Percentiles rank a stretch among this genome's conserved stretches.
phyloP scores from a whole-genome alignment of 2,797 vertebrate species.

The Scarus forsteni region DNA sequence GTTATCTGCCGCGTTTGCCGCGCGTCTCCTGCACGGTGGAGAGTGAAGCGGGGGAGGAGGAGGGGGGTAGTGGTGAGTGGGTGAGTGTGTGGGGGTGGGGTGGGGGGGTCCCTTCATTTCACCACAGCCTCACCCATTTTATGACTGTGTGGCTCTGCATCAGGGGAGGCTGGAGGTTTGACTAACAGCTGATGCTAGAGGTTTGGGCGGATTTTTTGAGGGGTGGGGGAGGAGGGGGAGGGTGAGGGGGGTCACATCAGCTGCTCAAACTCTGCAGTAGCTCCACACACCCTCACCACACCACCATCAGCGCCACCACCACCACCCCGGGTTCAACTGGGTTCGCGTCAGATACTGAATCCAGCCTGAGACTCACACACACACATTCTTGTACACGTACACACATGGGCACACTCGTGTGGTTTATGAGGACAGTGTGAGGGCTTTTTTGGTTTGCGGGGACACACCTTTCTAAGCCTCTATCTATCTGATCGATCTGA shows the following conservation, averaged over 20 bases:
- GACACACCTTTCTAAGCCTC: too few relatives aligned
- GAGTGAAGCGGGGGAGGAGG: background rate
- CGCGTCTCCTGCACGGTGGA: slow-evolving; percentile 16
- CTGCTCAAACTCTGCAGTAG: slow-evolving; percentile 65
- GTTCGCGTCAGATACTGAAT: slow-evolving; percentile 37
- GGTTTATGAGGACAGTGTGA: too few relatives aligned
- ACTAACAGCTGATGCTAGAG: slow-evolving; percentile 46
- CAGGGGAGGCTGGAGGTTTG: slow-evolving; percentile 18
- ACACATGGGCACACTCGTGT: background rate
- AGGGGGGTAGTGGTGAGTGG: too few relatives aligned
- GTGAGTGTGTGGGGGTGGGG: background rate
- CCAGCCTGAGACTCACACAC: background rate
- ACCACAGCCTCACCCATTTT: slow-evolving; percentile 70
- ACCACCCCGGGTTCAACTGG: slow-evolving; percentile 59
- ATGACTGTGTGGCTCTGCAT: slow-evolving; percentile 34
- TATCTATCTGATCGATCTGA: background rate
- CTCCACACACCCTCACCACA: slow-evolving; percentile 30
- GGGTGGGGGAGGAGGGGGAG: background rate
- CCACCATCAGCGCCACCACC: slow-evolving; percentile 20
- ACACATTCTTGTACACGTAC: background rate
- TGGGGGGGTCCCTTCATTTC: slow-evolving; percentile 13
- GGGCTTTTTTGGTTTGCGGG: too few relatives aligned
- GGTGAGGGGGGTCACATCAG: slow-evolving; percentile 25
- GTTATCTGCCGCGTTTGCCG: slow-evolving; percentile 15
- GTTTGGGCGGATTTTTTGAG: slow-evolving; percentile 28